Evolutionary conservation across 2,888 invertebrate species (phyloP).

Genomic region (Cryptocephalus primarius): DNA sequence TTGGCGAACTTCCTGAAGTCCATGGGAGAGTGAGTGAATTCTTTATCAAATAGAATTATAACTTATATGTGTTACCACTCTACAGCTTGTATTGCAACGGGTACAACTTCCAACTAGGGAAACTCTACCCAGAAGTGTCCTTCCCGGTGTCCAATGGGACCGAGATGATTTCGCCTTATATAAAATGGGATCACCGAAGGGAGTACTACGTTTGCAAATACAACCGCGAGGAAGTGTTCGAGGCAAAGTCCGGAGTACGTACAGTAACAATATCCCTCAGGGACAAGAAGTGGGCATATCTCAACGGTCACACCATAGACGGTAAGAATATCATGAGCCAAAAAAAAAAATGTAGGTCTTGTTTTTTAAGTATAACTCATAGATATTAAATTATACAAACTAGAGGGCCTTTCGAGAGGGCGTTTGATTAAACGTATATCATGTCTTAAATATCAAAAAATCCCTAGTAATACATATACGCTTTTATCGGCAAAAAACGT

Average conservation of each 20-base stretch:
- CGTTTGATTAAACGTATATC: too few species aligned
- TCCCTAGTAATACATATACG: too few species aligned
- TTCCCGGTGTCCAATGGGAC: constrained; percentile 68
- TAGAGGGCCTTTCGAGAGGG: too few species aligned
- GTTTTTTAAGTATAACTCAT: too few species aligned
- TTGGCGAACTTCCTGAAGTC: constrained; percentile 5
- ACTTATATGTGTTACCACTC: constrained; percentile 6
- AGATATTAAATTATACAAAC: too few species aligned
- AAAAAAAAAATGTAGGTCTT: too few species aligned
- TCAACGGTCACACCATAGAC: constrained; percentile 75
- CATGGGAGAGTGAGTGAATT: constrained; percentile 11
- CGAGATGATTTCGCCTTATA: constrained; percentile 48
- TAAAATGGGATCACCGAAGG: constrained; percentile 82
- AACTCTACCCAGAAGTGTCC: constrained; percentile 62
- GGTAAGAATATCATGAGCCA: constrained; percentile 23
- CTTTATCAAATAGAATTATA: neutral
- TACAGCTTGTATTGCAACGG: constrained; percentile 67
- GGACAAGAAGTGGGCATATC: constrained; percentile 54
- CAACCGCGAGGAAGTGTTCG: constrained; percentile 2
- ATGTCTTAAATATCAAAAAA: too few species aligned
- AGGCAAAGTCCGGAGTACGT: constrained; percentile 4
- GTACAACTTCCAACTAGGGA: constrained; percentile 58
- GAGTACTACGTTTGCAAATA: constrained; percentile 53
- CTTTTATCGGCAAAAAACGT: too few species aligned
- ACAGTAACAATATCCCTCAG: constrained; percentile 4